Base-by-base conservation (phyloP, 2,113 vertebrate genomes). In the Pogona vitticeps region DNA sequence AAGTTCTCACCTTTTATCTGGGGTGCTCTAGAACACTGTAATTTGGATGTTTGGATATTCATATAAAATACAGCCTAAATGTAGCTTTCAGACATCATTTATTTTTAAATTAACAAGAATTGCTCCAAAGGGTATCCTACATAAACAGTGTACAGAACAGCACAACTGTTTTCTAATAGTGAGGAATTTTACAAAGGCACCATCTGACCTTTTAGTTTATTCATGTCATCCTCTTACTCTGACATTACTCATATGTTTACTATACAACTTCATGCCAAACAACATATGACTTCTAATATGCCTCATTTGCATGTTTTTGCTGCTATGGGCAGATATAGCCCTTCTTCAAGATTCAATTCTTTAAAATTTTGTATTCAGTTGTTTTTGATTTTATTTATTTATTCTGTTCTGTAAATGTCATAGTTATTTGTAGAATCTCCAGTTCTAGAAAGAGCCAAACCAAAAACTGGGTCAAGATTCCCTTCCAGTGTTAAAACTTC, bases 41-140 rank as follows among this genome's bases (percentile, higher is more conserved):
- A 67, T 52, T 28, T 67, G 23, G 68, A 9, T 52, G 15, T 38
- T 46, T 68, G 21, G 72, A 72, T 72, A 83, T 36, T 67, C 33
- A 33, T 26, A 68, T 56, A 67, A 67, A 56, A 67, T 65, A 28
- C 40, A 67, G 9, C 28, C 38, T 56, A 85, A 52, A 14, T 14
- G 8, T 10, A 56, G 23, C 31, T 68, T 8, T 42, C 40, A 33
- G 70, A 73, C n/a, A 89, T 52, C 40, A 84, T 9, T 61, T 88
- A 86, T 31, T 21, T 20, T 87, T 79, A 82, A 91, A 40, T 91
- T 87, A 90, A 80, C 77, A 81, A 40, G 46, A 94, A 88, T 67
- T 91, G 93, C 81, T 84, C 70, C 84, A 46, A 72, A 26, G 85
- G 33, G 87, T 2, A 61, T 72, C 42, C n/a, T n/a, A n/a, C n/a